Evolutionary conservation across 2,888 invertebrate genomes (phyloP).

Genomic region (Axea sp.): DNA sequence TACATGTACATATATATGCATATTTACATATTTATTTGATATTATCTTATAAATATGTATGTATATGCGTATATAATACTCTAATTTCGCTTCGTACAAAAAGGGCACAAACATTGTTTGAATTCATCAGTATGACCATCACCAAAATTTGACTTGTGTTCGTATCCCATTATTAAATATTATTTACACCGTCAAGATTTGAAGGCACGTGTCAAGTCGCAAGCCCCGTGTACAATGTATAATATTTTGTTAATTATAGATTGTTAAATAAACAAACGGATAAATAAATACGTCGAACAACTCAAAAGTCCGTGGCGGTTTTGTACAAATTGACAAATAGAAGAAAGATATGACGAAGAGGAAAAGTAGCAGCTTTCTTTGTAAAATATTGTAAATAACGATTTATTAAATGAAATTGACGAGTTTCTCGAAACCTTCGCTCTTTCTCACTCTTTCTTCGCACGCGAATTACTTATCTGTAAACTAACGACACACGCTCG

Average conservation of each 20-base stretch:
- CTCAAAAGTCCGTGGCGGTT: slow-evolving; percentile 68
- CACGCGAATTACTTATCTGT: slow-evolving; percentile 68
- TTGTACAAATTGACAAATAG: slow-evolving; percentile 69
- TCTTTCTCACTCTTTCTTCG: slow-evolving; percentile 71
- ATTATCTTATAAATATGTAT: too few relatives aligned
- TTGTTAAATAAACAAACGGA: slow-evolving; percentile 70
- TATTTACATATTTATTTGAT: slow-evolving; percentile 5
- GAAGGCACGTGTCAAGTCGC: slow-evolving; percentile 68
- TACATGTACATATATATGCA: slow-evolving; percentile 8
- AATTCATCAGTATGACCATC: too few relatives aligned
- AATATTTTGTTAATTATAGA: slow-evolving; percentile 76
- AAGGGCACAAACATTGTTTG: too few relatives aligned
- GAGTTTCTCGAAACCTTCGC: slow-evolving; percentile 75
- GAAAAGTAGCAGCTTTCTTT: slow-evolving; percentile 77
- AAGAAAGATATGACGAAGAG: slow-evolving; percentile 72
- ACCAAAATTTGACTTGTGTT: too few relatives aligned
- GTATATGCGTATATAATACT: slow-evolving; percentile 7
- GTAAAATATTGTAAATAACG: slow-evolving; percentile 79
- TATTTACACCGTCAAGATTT: slow-evolving; percentile 9
- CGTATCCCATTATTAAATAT: too few relatives aligned
- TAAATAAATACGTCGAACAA: slow-evolving; percentile 62
- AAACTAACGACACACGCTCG: slow-evolving; percentile 56
- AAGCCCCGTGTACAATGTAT: slow-evolving; percentile 75
- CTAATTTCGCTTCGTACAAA: too few relatives aligned
- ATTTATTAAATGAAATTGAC: slow-evolving; percentile 78